phyloP scores from a whole-genome alignment of 2,113 vertebrate genomes.

The Solea solea region DNA sequence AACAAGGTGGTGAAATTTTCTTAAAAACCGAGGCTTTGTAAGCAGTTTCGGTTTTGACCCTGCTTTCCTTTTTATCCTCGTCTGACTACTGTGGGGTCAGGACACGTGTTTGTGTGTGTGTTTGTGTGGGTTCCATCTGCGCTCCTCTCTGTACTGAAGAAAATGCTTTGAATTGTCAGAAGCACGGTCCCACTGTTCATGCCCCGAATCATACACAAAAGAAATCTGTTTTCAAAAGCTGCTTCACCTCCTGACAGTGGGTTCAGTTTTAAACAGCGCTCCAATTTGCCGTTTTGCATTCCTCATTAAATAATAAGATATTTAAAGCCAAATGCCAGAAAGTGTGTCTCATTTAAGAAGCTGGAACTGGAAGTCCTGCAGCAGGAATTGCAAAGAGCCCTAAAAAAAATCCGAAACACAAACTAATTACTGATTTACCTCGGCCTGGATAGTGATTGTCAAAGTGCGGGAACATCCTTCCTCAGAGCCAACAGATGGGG shows the following conservation, averaged over 20 bases:
- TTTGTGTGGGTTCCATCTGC: neutral
- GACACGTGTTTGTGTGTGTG: neutral
- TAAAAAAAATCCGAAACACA: too few species aligned
- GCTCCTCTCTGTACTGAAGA: neutral
- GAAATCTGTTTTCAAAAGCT: neutral
- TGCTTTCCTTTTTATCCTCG: neutral
- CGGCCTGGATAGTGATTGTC: neutral
- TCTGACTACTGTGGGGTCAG: neutral
- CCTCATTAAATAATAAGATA: too few species aligned
- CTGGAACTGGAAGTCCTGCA: too few species aligned
- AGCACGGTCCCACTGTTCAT: neutral
- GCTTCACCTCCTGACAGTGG: slow-evolving; percentile 8
- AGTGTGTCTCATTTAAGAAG: too few species aligned
- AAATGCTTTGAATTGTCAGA: slow-evolving; percentile 16
- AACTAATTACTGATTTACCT: too few species aligned
- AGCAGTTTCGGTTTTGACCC: neutral
- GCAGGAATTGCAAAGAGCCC: too few species aligned
- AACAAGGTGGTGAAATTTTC: neutral
- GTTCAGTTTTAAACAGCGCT: too few species aligned
- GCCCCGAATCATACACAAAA: neutral
- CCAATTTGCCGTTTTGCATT: too few species aligned
- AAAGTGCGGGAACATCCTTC: neutral
- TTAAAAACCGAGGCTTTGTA: neutral
- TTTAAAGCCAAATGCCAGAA: too few species aligned
- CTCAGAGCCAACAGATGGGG: neutral